phyloP scores from a whole-genome alignment of 1,140 invertebrate genomes.

The Drosophila takahashii region DNA sequence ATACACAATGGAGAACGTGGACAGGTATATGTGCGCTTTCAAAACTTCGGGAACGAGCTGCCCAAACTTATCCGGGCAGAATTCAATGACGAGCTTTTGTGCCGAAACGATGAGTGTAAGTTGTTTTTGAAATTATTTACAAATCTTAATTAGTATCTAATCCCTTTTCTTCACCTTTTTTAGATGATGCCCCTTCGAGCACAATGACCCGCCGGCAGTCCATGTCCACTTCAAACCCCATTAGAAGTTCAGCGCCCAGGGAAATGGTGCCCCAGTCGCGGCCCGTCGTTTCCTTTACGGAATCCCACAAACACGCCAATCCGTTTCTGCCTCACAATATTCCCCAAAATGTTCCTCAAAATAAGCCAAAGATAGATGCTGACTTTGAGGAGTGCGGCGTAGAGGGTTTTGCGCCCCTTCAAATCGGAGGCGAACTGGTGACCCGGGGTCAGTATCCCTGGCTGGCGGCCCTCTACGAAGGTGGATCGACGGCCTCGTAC shows the following conservation, averaged over 20 bases:
- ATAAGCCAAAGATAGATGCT: background rate
- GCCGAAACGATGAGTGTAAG: constrained; percentile 49
- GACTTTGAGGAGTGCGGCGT: constrained; percentile 37
- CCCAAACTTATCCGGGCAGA: constrained; percentile 47
- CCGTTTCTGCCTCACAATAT: constrained; percentile 28
- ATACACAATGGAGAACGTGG: constrained; percentile 50
- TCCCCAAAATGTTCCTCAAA: too few relatives aligned
- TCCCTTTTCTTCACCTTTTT: background rate
- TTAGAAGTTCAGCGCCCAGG: background rate
- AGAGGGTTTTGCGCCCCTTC: constrained; percentile 50
- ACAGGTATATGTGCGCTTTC: constrained; percentile 43
- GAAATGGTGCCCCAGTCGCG: background rate
- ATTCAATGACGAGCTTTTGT: constrained; percentile 46
- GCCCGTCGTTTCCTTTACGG: background rate
- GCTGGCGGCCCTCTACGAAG: constrained; percentile 13
- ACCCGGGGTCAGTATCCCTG: constrained; percentile 20
- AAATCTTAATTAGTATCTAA: background rate
- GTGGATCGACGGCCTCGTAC: background rate
- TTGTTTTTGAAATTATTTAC: constrained; percentile 6
- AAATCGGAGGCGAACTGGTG: constrained; percentile 86
- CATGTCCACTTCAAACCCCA: constrained; percentile 16
- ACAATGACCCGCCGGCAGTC: constrained; percentile 37
- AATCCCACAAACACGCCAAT: constrained; percentile 2
- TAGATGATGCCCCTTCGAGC: constrained; percentile 51
- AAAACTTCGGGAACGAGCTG: constrained; percentile 36